These are phyloP conservation scores for Riptortus pedestris DNA, from an alignment of 1,140 invertebrate genomes.

Conservation along the genomic window DNA sequence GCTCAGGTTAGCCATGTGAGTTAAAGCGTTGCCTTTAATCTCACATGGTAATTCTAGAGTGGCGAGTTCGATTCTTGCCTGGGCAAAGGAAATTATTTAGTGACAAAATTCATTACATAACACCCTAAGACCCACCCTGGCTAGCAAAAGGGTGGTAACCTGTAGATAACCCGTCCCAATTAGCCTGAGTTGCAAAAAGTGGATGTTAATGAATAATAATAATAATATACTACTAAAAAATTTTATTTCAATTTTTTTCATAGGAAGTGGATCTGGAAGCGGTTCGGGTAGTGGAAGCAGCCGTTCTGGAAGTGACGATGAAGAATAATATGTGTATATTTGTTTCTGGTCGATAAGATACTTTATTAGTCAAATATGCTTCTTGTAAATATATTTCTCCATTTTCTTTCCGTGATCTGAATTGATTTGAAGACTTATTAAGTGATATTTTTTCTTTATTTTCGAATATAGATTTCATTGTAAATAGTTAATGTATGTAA, in stretches of 20 bases:
- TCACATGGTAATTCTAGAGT: no score
- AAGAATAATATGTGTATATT: neutral
- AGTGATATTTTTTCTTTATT: no score
- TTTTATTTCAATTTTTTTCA: neutral
- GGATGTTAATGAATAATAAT: neutral
- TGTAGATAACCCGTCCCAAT: neutral
- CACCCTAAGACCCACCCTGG: no score
- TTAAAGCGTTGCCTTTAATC: no score
- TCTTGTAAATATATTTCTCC: no score
- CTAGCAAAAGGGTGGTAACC: neutral
- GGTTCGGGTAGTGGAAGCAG: neutral
- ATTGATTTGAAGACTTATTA: no score
- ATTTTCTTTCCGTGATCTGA: no score
- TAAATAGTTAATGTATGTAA: no score
- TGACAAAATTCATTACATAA: neutral
- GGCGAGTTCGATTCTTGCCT: neutral
- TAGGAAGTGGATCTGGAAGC: neutral
- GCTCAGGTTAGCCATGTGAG: no score
- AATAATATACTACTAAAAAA: neutral
- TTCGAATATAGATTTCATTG: no score
- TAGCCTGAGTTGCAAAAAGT: neutral
- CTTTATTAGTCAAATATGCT: no score
- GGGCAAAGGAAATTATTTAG: neutral
- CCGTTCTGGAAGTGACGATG: conserved; percentile 1
- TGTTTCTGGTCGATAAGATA: no score